Evolutionary conservation across 1,140 invertebrate species (phyloP).

Genomic region (Eupristina koningsbergeri): DNA sequence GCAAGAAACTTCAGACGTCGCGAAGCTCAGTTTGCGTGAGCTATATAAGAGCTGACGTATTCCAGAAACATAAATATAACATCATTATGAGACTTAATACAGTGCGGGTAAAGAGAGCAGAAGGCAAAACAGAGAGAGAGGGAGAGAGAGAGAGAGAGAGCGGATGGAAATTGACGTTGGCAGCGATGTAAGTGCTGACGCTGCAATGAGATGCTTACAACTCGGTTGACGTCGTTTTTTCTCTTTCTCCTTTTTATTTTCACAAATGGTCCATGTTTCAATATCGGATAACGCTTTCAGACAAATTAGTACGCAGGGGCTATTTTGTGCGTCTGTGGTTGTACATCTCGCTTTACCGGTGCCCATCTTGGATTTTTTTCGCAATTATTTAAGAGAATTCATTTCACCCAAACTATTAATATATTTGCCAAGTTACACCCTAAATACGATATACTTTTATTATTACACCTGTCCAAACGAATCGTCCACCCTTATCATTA

Average conservation of each 20-base stretch:
- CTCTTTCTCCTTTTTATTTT: neutral
- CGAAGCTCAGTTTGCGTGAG: neutral
- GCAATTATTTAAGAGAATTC: no score
- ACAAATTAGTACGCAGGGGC: neutral
- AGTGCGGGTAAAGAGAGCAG: slow-evolving; percentile 10
- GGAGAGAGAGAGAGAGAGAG: neutral
- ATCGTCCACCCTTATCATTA: no score
- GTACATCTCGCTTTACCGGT: no score
- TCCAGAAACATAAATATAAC: slow-evolving; percentile 54
- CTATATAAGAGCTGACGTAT: slow-evolving; percentile 42
- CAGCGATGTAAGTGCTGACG: neutral
- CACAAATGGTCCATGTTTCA: neutral
- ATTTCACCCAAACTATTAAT: no score
- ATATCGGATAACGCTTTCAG: neutral
- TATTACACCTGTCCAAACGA: no score
- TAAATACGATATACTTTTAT: no score
- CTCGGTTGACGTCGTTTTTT: neutral
- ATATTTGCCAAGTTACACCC: no score
- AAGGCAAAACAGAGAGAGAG: no score
- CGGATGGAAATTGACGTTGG: slow-evolving; percentile 22
- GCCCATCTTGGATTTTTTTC: no score
- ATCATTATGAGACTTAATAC: slow-evolving; percentile 48
- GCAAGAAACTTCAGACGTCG: slow-evolving; percentile 50
- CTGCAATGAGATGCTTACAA: slow-evolving; percentile 1
- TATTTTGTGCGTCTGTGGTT: neutral